These are phyloP conservation scores for Meghimatium bilineatum DNA, from an alignment of 2,888 invertebrate genomes.

Conservation along the genomic window DNA sequence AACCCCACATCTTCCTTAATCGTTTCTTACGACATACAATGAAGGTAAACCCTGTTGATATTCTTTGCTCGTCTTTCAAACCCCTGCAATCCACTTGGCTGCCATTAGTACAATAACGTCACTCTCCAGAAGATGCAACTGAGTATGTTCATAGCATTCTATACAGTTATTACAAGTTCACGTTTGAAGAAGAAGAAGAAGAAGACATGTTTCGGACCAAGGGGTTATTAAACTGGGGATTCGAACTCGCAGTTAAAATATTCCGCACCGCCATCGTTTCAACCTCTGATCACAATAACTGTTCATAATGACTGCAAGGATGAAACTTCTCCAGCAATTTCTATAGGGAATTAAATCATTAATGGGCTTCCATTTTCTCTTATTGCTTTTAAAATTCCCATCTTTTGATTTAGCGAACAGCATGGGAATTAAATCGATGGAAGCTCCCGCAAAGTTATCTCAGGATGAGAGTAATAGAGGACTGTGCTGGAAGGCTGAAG, in stretches of 20 bases:
- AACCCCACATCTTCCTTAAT: too few species aligned
- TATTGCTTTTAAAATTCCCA: slow-evolving; percentile 16
- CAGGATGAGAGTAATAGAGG: neutral
- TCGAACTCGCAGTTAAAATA: neutral
- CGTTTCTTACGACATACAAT: too few species aligned
- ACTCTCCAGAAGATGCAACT: too few species aligned
- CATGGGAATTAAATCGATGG: slow-evolving; percentile 21
- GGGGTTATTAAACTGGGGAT: neutral
- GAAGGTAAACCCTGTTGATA: too few species aligned
- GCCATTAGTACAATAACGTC: too few species aligned
- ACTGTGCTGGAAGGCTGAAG: neutral
- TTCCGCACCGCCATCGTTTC: neutral
- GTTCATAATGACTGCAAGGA: neutral
- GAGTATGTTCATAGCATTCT: too few species aligned
- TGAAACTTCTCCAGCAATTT: slow-evolving; percentile 19
- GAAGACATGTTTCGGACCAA: too few species aligned
- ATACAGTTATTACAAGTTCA: too few species aligned
- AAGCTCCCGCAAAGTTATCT: slow-evolving; percentile 4
- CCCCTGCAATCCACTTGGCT: too few species aligned
- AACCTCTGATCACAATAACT: slow-evolving; percentile 3
- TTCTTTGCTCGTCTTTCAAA: too few species aligned
- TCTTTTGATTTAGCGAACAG: slow-evolving; percentile 15
- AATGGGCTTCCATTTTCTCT: slow-evolving; percentile 22
- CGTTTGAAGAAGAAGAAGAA: too few species aligned
- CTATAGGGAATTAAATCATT: slow-evolving; percentile 30